Conservation (phyloP, 2,797 vertebrate species). For the Chrosomus eos region DNA sequence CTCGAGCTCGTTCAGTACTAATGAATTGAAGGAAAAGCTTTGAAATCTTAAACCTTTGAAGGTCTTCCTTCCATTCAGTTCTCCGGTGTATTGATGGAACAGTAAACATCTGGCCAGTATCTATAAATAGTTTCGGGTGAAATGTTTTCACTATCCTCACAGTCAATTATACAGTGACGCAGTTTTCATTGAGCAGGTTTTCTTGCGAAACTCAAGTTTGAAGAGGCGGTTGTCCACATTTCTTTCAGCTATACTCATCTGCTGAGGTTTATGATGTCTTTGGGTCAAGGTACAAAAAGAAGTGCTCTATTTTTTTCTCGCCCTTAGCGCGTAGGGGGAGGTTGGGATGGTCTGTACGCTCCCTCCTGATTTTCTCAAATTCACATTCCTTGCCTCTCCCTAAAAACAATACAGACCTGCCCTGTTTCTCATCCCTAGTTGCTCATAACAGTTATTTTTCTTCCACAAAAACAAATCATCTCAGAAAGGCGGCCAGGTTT, state of each 20-base stretch:
- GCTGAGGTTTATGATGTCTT: constrained; percentile 69
- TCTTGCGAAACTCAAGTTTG: constrained; percentile 55
- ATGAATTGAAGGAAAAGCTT: constrained; percentile 51
- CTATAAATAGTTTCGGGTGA: constrained; percentile 39
- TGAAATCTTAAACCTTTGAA: constrained; percentile 35
- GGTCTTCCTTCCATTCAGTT: constrained; percentile 46
- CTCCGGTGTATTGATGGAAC: constrained; percentile 9
- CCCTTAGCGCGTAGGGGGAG: constrained; percentile 40
- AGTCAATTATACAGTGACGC: constrained; percentile 33
- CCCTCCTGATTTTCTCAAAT: constrained; percentile 59
- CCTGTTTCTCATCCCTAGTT: constrained; percentile 42
- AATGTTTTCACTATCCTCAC: background rate
- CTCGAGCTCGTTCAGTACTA: background rate
- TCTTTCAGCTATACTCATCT: constrained; percentile 70
- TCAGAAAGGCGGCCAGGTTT: constrained; percentile 16
- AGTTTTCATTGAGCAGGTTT: constrained; percentile 50
- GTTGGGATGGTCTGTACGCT: constrained; percentile 54
- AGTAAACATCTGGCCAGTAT: constrained; percentile 25
- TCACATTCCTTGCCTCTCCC: constrained; percentile 59
- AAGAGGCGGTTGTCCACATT: constrained; percentile 58
- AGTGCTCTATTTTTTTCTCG: constrained; percentile 42
- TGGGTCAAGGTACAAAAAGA: constrained; percentile 75
- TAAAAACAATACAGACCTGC: constrained; percentile 43
- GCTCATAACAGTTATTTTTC: constrained; percentile 23
- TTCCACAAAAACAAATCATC: constrained; percentile 20